Conservation (phyloP, 2,113 vertebrate genomes). For the Numenius arquata region DNA sequence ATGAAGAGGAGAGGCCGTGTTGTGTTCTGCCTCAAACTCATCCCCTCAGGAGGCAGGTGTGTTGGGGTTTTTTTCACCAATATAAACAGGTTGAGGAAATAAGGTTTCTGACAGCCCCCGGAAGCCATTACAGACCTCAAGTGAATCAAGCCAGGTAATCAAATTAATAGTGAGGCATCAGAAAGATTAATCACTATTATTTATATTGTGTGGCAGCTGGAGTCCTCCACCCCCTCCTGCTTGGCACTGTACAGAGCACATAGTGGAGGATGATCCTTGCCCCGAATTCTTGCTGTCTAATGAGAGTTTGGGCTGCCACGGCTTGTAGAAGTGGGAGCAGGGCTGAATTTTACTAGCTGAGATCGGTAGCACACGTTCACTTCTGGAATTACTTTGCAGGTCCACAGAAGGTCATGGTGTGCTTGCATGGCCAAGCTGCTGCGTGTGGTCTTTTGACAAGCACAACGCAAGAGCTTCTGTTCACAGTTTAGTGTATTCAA, state of each 20-base stretch:
- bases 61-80: neutral
- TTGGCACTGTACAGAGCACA: neutral
- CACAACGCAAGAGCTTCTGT: neutral
- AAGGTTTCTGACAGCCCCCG: neutral
- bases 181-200: neutral
- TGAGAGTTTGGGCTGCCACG: neutral
- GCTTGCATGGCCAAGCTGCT: neutral
- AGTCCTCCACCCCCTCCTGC: neutral
- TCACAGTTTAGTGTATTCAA: neutral
- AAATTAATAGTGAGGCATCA: constrained; percentile 4
- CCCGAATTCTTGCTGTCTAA: neutral
- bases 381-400: neutral
- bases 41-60: neutral
- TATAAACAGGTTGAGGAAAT: constrained; percentile 6
- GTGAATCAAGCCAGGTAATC: constrained; percentile 33
- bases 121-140: neutral
- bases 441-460: neutral
- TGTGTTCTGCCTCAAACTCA: neutral
- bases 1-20: neutral
- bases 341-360: neutral
- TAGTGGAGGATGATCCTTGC: neutral
- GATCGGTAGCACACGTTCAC: neutral
- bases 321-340: neutral
- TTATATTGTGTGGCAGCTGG: neutral
- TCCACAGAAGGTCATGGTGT: neutral